phyloP scores from a whole-genome alignment of 2,888 invertebrate genomes.

The Ceratothoa steindachneri region DNA sequence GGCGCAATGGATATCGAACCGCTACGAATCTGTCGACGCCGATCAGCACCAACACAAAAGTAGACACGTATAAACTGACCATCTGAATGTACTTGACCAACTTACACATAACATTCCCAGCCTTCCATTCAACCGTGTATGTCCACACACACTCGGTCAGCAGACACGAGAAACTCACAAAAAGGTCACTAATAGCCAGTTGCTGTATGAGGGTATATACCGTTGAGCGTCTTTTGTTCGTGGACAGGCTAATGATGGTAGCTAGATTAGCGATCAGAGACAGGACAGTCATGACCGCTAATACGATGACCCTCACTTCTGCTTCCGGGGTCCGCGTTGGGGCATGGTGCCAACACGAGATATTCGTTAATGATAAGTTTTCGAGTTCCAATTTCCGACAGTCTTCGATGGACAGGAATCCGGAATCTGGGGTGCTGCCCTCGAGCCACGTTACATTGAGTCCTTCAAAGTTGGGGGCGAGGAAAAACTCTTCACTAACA shows the following conservation, averaged over 20 bases:
- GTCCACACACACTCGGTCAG: slow-evolving; percentile 74
- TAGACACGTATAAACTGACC: slow-evolving; percentile 75
- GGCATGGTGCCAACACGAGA: slow-evolving; percentile 53
- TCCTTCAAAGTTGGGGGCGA: too few relatives aligned
- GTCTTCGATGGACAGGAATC: neutral
- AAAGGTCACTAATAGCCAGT: slow-evolving; percentile 73
- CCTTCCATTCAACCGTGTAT: slow-evolving; percentile 74
- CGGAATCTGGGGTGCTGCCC: neutral
- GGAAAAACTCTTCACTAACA: too few relatives aligned
- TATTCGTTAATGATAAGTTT: neutral
- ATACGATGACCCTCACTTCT: slow-evolving; percentile 62
- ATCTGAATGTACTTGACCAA: slow-evolving; percentile 71
- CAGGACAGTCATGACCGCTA: slow-evolving; percentile 66
- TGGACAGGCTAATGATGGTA: slow-evolving; percentile 64
- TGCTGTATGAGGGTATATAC: slow-evolving; percentile 72
- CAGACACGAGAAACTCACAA: slow-evolving; percentile 76
- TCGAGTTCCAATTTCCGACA: neutral
- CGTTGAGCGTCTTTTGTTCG: slow-evolving; percentile 50
- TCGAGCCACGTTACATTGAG: neutral
- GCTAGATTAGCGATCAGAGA: slow-evolving; percentile 71
- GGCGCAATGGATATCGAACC: slow-evolving; percentile 74
- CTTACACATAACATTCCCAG: slow-evolving; percentile 72
- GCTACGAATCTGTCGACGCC: slow-evolving; percentile 76
- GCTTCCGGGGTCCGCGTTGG: slow-evolving; percentile 60
- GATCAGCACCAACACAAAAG: slow-evolving; percentile 75